A percentile compares a stretch with the other conserved stretches of the same genome.
Evolutionary conservation across 2,113 vertebrate species (phyloP).

Genomic region (Romanogobio albipinnatus): DNA sequence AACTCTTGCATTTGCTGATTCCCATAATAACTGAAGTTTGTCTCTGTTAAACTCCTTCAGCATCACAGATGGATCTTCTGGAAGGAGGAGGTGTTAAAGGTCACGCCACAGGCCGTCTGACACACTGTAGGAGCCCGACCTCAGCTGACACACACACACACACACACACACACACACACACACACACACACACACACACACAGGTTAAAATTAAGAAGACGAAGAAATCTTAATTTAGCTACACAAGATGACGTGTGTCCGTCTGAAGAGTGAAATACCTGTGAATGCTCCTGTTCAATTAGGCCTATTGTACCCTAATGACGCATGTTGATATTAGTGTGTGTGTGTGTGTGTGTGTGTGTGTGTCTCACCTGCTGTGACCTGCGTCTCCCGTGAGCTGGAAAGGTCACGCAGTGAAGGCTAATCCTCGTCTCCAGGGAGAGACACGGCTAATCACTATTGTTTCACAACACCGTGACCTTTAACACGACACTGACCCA

Average conservation of each 20-base stretch:
- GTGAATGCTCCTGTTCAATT: background rate
- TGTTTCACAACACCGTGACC: slow-evolving; percentile 60
- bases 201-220: too few relatives aligned
- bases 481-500: slow-evolving; percentile 48
- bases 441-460: slow-evolving; percentile 47
- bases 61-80: background rate
- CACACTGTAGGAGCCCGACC: slow-evolving; percentile 8
- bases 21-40: too few relatives aligned
- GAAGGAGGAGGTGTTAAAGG: slow-evolving; percentile 20
- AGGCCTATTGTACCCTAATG: background rate
- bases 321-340: too few relatives aligned
- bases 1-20: too few relatives aligned
- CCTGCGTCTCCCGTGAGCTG: background rate
- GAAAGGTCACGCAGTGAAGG: slow-evolving; percentile 75
- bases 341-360: background rate
- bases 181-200: background rate
- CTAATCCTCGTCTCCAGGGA: slow-evolving; percentile 70
- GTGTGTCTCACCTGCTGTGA: slow-evolving; percentile 2
- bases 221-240: too few relatives aligned
- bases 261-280: background rate
- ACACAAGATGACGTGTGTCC: too few relatives aligned
- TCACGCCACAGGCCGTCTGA: background rate
- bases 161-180: background rate
- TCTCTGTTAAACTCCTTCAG: background rate
- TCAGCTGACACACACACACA: slow-evolving; percentile 32